Percentiles rank a stretch among this genome's conserved stretches.
phyloP scores from a whole-genome alignment of 2,888 invertebrate species.

The Aphrophora alni region DNA sequence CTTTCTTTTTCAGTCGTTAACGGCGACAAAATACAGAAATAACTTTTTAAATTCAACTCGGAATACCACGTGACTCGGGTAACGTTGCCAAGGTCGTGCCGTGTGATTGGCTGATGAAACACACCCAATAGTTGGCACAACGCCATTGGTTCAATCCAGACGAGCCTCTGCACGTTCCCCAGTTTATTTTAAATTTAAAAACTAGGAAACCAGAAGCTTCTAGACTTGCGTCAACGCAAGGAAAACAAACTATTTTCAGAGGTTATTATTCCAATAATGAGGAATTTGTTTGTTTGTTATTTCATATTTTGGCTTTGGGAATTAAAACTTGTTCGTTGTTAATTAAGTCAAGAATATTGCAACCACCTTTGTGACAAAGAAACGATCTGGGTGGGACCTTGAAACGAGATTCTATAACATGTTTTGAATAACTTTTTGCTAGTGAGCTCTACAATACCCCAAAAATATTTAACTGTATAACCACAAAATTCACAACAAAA shows the following conservation, averaged over 20 bases:
- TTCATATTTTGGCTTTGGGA: too few species aligned
- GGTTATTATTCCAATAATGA: neutral
- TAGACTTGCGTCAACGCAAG: neutral
- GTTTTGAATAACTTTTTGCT: too few species aligned
- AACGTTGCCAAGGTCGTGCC: neutral
- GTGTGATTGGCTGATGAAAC: neutral
- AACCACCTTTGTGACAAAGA: too few species aligned
- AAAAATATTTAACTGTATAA: too few species aligned
- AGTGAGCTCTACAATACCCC: too few species aligned
- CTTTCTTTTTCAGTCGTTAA: neutral
- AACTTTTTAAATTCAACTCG: too few species aligned
- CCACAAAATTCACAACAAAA: too few species aligned
- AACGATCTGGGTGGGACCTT: too few species aligned
- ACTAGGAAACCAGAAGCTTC: too few species aligned
- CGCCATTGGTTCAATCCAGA: neutral
- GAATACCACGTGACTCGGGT: neutral
- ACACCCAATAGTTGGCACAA: neutral
- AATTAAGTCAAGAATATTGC: neutral
- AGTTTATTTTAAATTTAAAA: too few species aligned
- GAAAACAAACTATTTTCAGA: neutral
- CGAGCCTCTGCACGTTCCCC: neutral
- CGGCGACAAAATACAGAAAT: neutral
- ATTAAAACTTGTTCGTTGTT: too few species aligned
- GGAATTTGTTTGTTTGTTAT: neutral
- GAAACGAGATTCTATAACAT: too few species aligned